Percentiles rank a stretch among this genome's conserved stretches.
phyloP scores from a whole-genome alignment of 1,140 invertebrate species.

The Popillia japonica region DNA sequence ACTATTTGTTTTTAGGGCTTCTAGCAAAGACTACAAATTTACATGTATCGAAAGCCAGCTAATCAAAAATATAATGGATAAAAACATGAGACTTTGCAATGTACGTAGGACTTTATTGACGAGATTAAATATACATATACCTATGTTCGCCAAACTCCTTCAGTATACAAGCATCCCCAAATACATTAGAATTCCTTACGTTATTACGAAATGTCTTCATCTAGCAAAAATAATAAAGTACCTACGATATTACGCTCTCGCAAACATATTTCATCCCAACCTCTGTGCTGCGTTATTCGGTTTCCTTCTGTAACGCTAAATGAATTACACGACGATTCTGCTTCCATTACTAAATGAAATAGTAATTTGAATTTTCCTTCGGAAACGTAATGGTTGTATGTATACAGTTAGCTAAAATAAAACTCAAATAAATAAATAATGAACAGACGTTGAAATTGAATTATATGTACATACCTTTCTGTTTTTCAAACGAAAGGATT shows the following conservation, averaged over 20 bases:
- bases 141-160: too few species aligned
- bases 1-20: too few species aligned
- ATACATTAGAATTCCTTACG: too few species aligned
- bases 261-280: not conserved
- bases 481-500: too few species aligned
- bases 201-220: not conserved
- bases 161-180: too few species aligned
- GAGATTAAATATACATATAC: too few species aligned
- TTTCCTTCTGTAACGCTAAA: not conserved
- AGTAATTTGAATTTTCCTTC: not conserved
- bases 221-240: not conserved
- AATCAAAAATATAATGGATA: too few species aligned
- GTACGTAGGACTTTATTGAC: too few species aligned
- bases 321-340: not conserved
- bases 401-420: not conserved
- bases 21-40: too few species aligned
- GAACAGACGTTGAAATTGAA: not conserved
- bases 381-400: not conserved
- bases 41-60: too few species aligned
- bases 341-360: not conserved
- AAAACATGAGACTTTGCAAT: too few species aligned
- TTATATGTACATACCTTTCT: too few species aligned
- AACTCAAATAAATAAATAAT: not conserved
- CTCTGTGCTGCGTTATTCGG: not conserved
- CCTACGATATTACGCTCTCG: not conserved